Conservation (phyloP, 2,888 invertebrate species). For the Capitulum mitella region DNA sequence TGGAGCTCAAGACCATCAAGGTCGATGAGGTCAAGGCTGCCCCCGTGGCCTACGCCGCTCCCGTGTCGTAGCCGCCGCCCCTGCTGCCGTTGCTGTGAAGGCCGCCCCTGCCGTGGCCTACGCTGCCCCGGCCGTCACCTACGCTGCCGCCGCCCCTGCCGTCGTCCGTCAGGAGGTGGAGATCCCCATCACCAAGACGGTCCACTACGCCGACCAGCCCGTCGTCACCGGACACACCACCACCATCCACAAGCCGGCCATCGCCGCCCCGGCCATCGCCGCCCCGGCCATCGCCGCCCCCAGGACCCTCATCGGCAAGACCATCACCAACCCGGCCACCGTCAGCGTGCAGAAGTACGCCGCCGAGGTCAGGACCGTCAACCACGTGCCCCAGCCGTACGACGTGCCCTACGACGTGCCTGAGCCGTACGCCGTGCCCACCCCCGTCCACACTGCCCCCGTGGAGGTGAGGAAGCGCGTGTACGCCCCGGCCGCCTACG, state of each 20-base stretch:
- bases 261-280: too few species aligned
- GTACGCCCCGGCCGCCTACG: slow-evolving; percentile 8
- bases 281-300: slow-evolving; percentile 34
- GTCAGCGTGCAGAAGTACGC: slow-evolving; percentile 1
- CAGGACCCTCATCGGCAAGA: slow-evolving; percentile 31
- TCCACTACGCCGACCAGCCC: slow-evolving; percentile 33
- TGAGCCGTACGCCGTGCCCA: slow-evolving; percentile 15
- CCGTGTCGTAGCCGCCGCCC: not conserved
- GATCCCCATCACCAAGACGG: slow-evolving; percentile 32
- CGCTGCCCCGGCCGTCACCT: slow-evolving; percentile 25
- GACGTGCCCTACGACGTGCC: slow-evolving; percentile 4
- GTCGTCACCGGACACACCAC: slow-evolving; percentile 33
- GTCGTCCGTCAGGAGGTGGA: slow-evolving; percentile 32
- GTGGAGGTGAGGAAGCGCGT: not conserved
- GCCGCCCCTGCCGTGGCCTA: not conserved
- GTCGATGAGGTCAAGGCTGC: not conserved
- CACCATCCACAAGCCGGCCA: slow-evolving; percentile 33
- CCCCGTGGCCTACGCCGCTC: too few species aligned
- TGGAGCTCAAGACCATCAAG: not conserved
- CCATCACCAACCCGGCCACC: slow-evolving; percentile 29
- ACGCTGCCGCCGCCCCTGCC: slow-evolving; percentile 29
- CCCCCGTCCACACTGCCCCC: slow-evolving; percentile 3
- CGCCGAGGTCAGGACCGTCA: slow-evolving; percentile 3
- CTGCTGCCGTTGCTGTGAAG: not conserved
- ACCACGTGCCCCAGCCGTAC: not conserved